Evolutionary conservation across 2,888 invertebrate species (phyloP), one percentile per base, ranked within the genome.

Genomic region (Aspidapion aeneum): DNA sequence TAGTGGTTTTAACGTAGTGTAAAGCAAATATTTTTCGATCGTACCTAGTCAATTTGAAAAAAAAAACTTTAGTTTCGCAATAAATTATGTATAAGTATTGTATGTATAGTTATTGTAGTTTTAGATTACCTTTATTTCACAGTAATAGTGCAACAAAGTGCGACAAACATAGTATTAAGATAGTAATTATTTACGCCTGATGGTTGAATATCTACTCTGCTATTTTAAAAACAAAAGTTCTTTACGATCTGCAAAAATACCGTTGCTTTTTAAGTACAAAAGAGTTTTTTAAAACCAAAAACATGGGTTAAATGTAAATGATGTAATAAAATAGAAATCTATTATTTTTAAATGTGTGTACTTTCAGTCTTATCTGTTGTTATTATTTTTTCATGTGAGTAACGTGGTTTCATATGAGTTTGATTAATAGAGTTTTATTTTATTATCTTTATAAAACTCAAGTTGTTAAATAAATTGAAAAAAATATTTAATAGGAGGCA

Each of bases 61-160:
- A 19, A 7, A 52, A 52, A 52, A n/a, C n/a, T n/a, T 52, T 5
- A 5, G 3, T 74, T 77, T 77, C 75, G 74, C 74, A 70, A 73
- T 72, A 71, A 72, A 68, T 71, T 75, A 72, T 73, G 73, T 68
- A 68, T 73, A 74, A 75, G 74, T 75, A 76, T 76, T 77, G 76
- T 72, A 77, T 80, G 79, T 79, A 80, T 80, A 80, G 79, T 78
- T n/a, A n/a, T n/a, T 74, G 75, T 79, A 79, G 77, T 75, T 73
- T 74, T 77, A 74, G 74, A 73, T 76, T 76, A 77, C 71, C 72
- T 74, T 67, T 73, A 76, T 74, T 77, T 75, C 72, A 73, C 74
- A 72, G 72, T 72, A 69, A 69, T 67, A 69, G 71, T n/a, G n/a
- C n/a, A n/a, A n/a, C n/a, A n/a, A n/a, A n/a, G n/a, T n/a, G n/a